Percentiles rank a stretch among this genome's conserved stretches.
Evolutionary conservation across 1,140 invertebrate genomes (phyloP).

Genomic region (Conus betulinus): DNA sequence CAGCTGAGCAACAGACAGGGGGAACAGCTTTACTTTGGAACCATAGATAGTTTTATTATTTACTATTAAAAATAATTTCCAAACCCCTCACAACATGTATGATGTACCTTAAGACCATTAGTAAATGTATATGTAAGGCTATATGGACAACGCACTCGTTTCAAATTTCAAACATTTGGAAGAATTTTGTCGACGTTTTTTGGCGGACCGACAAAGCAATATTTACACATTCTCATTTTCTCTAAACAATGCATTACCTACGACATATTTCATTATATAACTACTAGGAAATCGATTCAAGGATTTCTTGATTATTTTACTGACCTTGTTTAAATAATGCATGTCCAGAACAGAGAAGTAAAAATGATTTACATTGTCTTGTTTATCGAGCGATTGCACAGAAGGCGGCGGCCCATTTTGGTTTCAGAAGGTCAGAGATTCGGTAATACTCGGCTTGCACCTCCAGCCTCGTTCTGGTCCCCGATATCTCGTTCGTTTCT

Average conservation of each 20-base stretch:
- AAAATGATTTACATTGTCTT: conserved; percentile 32
- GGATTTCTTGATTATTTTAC: background rate
- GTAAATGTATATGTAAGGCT: background rate
- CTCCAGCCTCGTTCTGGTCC: conserved; percentile 38
- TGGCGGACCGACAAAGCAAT: conserved; percentile 27
- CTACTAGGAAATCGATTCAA: conserved; percentile 5
- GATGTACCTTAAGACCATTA: background rate
- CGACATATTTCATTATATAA: background rate
- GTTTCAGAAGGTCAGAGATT: conserved; percentile 21
- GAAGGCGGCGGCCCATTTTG: conserved; percentile 49
- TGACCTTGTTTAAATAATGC: conserved; percentile 18
- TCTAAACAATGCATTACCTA: background rate
- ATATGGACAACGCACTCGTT: background rate
- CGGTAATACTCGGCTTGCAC: conserved; percentile 42
- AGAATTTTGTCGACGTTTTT: background rate
- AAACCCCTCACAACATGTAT: too few relatives aligned
- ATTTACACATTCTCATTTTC: conserved; percentile 23
- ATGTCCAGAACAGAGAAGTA: background rate
- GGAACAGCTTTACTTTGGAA: too few relatives aligned
- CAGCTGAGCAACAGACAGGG: too few relatives aligned
- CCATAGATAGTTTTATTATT: too few relatives aligned
- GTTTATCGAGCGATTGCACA: conserved; percentile 42
- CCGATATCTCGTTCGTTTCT: background rate
- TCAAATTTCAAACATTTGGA: conserved; percentile 19
- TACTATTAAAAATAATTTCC: too few relatives aligned